These are phyloP conservation scores for Trissonchulus sp. DNA, from an alignment of 2,888 invertebrate genomes.

Conservation along the genomic window DNA sequence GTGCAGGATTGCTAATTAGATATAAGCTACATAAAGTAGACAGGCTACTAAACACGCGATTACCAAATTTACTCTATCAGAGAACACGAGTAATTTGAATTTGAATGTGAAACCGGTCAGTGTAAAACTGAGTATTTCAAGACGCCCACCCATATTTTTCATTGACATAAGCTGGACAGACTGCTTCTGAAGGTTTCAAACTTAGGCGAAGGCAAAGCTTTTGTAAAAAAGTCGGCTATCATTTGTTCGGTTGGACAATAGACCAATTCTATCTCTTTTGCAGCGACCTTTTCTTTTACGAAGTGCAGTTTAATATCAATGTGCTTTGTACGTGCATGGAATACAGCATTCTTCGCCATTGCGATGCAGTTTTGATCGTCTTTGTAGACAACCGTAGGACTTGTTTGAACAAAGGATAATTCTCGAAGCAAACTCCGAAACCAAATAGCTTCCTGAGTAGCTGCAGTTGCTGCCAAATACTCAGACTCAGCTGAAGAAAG, in stretches of 20 bases:
- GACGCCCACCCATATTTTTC: too few species aligned
- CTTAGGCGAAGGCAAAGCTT: not conserved
- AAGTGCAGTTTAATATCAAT: not conserved
- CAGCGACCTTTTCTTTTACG: not conserved
- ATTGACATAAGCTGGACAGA: not conserved
- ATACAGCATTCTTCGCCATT: not conserved
- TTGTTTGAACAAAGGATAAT: not conserved
- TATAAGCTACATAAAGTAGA: too few species aligned
- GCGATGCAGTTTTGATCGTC: not conserved
- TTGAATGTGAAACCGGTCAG: too few species aligned
- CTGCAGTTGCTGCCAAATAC: not conserved
- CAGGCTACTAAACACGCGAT: too few species aligned
- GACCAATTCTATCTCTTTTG: not conserved
- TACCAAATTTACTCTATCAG: too few species aligned
- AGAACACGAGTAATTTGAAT: too few species aligned
- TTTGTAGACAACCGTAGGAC: not conserved
- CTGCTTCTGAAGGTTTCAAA: not conserved
- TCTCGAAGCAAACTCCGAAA: not conserved
- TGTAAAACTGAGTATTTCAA: too few species aligned
- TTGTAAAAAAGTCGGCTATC: not conserved
- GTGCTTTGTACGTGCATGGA: not conserved
- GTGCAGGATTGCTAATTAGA: too few species aligned
- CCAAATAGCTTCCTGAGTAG: not conserved
- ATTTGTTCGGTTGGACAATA: not conserved
- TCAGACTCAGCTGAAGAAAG: not conserved